Evolutionary conservation across 2,113 vertebrate species (phyloP).

Genomic region (Trogon melanurus): DNA sequence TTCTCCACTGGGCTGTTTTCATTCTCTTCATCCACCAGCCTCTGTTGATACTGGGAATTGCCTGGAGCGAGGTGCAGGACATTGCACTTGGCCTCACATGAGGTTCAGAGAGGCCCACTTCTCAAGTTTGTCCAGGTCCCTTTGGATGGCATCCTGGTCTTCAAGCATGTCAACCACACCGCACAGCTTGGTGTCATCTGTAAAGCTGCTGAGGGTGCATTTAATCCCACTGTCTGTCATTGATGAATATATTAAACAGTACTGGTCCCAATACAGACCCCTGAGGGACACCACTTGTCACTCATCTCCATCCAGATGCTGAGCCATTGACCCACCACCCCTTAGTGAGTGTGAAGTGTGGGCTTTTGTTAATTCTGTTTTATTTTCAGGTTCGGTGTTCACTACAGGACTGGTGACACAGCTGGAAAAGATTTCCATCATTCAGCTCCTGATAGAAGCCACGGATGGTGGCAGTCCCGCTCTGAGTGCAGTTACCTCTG

Average conservation of each 20-base stretch:
- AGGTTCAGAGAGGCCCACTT: not conserved
- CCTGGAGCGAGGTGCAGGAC: not conserved
- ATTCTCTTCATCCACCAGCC: not conserved
- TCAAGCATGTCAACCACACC: not conserved
- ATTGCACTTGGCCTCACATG: not conserved
- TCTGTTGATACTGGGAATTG: not conserved
- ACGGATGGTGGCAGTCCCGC: slow-evolving; percentile 82
- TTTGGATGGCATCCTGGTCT: not conserved
- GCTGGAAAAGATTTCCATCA: slow-evolving; percentile 67
- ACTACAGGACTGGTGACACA: slow-evolving; percentile 70
- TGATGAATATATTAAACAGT: not conserved
- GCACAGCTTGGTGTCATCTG: not conserved
- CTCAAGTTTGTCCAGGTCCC: not conserved
- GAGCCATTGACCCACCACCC: not conserved
- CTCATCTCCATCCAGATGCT: not conserved
- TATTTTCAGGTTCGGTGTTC: slow-evolving; percentile 85
- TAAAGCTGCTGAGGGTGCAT: not conserved
- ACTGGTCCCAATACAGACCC: accelerated
- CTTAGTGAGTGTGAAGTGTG: not conserved
- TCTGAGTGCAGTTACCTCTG: slow-evolving; percentile 75
- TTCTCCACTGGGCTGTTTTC: not conserved
- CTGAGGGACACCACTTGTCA: not conserved
- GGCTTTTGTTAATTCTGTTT: slow-evolving; percentile 5
- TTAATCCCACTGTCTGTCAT: not conserved
- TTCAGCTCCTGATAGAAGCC: slow-evolving; percentile 87